Conservation (phyloP, 2,888 invertebrate species). For the Ceriagrion tenellum region DNA sequence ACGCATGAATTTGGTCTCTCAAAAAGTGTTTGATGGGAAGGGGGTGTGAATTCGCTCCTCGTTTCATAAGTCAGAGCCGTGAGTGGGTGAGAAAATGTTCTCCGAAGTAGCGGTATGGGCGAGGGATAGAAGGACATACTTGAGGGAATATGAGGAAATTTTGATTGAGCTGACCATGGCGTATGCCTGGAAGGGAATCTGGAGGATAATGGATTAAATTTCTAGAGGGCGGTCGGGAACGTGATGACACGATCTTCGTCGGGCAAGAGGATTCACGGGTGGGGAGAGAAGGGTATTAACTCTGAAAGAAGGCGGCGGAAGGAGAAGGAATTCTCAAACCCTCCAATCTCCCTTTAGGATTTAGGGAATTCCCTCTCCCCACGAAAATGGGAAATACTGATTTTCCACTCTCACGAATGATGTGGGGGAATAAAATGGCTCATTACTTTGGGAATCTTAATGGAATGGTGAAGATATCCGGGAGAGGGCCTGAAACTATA, state of each 20-base stretch:
- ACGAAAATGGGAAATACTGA: constrained; percentile 10
- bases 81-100: background rate
- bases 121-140: background rate
- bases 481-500: background rate
- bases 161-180: background rate
- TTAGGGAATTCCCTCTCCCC: background rate
- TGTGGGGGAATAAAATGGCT: background rate
- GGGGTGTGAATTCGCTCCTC: background rate
- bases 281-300: background rate
- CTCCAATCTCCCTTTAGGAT: background rate
- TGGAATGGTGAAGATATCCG: background rate
- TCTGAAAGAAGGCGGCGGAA: background rate
- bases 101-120: background rate
- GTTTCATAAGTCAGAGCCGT: background rate
- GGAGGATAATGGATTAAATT: background rate
- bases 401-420: background rate
- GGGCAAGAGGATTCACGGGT: background rate
- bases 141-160: background rate
- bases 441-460: background rate
- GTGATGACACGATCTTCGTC: background rate
- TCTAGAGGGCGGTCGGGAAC: background rate
- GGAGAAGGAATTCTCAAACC: background rate
- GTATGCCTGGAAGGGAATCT: background rate
- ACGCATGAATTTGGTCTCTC: background rate
- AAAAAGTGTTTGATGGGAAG: too few relatives aligned